Percentiles rank a stretch among this genome's conserved stretches.
Conservation (phyloP, 2,797 vertebrate genomes). For the Acanthiza pusilla region DNA sequence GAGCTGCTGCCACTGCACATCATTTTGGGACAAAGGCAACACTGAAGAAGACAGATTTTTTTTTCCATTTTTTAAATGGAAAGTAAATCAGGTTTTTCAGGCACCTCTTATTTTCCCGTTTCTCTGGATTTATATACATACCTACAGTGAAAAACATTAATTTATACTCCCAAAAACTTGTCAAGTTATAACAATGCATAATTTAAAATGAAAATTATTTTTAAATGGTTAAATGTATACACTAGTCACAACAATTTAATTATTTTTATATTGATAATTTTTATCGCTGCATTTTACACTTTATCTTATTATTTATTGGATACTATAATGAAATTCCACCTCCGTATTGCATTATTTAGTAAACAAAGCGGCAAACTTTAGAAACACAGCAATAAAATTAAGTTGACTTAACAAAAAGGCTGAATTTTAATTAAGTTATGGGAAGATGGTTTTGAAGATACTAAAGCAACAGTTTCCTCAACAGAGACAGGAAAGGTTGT, state of each 20-base stretch:
- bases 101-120: neutral
- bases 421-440: slow-evolving; percentile 62
- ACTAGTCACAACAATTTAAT: slow-evolving; percentile 44
- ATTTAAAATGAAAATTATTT: neutral
- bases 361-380: slow-evolving; percentile 47
- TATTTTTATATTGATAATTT: slow-evolving; percentile 63
- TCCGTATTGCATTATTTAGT: slow-evolving; percentile 63
- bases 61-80: neutral
- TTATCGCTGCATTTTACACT: slow-evolving; percentile 59
- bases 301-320: slow-evolving; percentile 60
- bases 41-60: neutral
- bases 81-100: neutral
- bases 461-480: neutral
- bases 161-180: neutral
- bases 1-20: neutral
- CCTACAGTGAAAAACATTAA: neutral
- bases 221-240: slow-evolving; percentile 17
- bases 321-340: slow-evolving; percentile 46
- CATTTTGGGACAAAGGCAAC: neutral
- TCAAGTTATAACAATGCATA: neutral
- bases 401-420: slow-evolving; percentile 57
- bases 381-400: slow-evolving; percentile 64
- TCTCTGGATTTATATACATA: neutral
- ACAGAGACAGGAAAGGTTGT: neutral
- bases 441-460: neutral